Evolutionary conservation across 2,113 vertebrate species (phyloP), one percentile per base, ranked within the genome.

Genomic region (Hippocampus comes): DNA sequence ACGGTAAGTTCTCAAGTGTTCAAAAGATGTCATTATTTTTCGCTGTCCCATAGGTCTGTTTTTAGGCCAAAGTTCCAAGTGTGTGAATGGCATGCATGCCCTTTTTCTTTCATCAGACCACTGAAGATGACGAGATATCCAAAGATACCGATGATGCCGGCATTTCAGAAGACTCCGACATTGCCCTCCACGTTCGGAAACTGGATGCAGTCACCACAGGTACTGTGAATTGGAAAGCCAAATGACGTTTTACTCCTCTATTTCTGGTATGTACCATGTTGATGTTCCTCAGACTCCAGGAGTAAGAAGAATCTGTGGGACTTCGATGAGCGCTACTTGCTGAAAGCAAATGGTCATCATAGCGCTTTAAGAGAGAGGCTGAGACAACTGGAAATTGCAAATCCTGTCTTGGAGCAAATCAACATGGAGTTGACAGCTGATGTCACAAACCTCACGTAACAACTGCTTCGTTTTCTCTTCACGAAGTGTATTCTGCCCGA

Each of bases 71-170:
- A 38, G 60, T 63, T 21, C 30, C 15, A 18, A 30, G 8, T 60
- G 6, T 65, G 11, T 15, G 38, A 66, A 66, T 48, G 12, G 1
- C 21, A 14, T 64, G 1, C 21, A 14, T 64, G 38, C 41, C 15
- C 4, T 69, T 65, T 85, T 55, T 74, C 18, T 30, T 20, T 60
- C 20, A 69, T 63, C 71, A 92, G 90, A 80, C 75, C 27, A 49
- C 63, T 12, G 84, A 83, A 9, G 88, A 91, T 1, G 68, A 83
- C 63, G 87, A 85, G 78, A 73, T 91, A 80, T 61, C 84, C 11
- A 92, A 93, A 83, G 92, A 96, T 75, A 87, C 93, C 56, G 94
- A 93, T 80, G 94, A 93, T 80, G 94, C 96, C 69, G 91, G 94
- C 68, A 93, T 90, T 63, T 93, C 96, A 53, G 94, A 96, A 21